These are phyloP conservation scores for Drosophila bipectinata DNA, from an alignment of 1,140 invertebrate genomes.

Conservation along the genomic window DNA sequence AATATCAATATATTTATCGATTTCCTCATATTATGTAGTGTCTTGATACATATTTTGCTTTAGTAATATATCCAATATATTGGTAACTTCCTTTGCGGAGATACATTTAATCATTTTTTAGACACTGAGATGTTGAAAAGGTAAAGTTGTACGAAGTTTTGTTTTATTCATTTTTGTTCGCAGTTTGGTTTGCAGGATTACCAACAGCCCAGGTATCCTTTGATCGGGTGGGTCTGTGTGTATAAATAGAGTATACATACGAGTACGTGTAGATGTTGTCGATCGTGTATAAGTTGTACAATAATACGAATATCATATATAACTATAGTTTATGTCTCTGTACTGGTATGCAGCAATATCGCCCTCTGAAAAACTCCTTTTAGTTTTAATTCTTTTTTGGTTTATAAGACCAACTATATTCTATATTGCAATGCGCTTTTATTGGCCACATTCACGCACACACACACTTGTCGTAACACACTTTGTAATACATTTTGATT, in stretches of 20 bases:
- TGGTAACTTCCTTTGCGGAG: slow-evolving; percentile 35
- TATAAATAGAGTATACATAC: slow-evolving; percentile 33
- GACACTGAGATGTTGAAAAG: slow-evolving; percentile 81
- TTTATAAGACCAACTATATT: slow-evolving; percentile 13
- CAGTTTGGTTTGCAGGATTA: slow-evolving; percentile 27
- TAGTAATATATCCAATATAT: slow-evolving; percentile 63
- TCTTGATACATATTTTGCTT: slow-evolving; percentile 48
- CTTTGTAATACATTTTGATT: slow-evolving; percentile 47
- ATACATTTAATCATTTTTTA: slow-evolving; percentile 50
- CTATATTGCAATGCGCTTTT: slow-evolving; percentile 52
- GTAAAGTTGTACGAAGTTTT: slow-evolving; percentile 78
- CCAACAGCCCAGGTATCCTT: slow-evolving; percentile 18
- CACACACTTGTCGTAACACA: slow-evolving; percentile 31
- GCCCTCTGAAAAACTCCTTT: slow-evolving; percentile 10
- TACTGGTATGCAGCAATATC: slow-evolving; percentile 45
- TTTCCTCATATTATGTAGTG: slow-evolving; percentile 63
- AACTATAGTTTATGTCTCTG: slow-evolving; percentile 37
- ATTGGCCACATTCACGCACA: slow-evolving; percentile 38
- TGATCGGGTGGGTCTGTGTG: slow-evolving; percentile 39
- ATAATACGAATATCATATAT: slow-evolving; percentile 53
- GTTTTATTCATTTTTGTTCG: neutral
- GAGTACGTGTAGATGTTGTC: slow-evolving; percentile 44
- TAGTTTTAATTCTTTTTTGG: neutral
- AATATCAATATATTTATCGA: slow-evolving; percentile 79
- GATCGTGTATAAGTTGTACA: slow-evolving; percentile 55